phyloP scores from a whole-genome alignment of 2,888 invertebrate species.

The Thelaira solivaga region DNA sequence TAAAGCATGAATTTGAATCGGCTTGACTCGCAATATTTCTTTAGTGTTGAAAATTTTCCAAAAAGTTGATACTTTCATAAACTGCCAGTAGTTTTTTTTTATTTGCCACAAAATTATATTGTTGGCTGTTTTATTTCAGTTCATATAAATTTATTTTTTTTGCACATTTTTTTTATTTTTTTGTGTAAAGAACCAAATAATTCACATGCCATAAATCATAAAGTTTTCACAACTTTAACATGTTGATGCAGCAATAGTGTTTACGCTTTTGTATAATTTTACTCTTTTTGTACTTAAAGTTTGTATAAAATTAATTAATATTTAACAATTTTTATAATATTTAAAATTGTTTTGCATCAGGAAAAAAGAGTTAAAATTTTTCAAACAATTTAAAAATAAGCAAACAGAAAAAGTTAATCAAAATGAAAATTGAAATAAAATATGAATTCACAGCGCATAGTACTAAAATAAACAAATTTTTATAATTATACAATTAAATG shows the following conservation, averaged over 20 bases:
- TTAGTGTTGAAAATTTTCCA: background rate
- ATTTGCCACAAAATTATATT: conserved; percentile 25
- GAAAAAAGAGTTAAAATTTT: too few relatives aligned
- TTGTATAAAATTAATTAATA: background rate
- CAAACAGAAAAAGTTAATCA: too few relatives aligned
- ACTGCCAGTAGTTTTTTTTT: conserved; percentile 34
- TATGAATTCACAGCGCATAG: too few relatives aligned
- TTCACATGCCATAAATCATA: conserved; percentile 56
- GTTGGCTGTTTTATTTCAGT: conserved; percentile 11
- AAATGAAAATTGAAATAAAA: too few relatives aligned
- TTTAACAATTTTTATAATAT: too few relatives aligned
- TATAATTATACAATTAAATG: conserved; percentile 36
- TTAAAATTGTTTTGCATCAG: too few relatives aligned
- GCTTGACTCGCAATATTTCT: background rate
- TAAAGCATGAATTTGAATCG: too few relatives aligned
- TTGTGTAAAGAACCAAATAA: conserved; percentile 13
- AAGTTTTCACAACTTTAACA: conserved; percentile 49
- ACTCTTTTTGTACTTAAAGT: background rate
- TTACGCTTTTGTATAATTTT: conserved; percentile 29
- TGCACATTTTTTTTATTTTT: conserved; percentile 19
- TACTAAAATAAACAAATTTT: conserved; percentile 7
- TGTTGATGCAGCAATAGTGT: conserved; percentile 47
- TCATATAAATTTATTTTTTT: conserved; percentile 13
- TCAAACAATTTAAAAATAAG: too few relatives aligned
- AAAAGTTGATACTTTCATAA: conserved; percentile 29